Evolutionary conservation across 1,140 invertebrate species (phyloP), one percentile per base, ranked within the genome.

Genomic region (Cotesia chilonis): DNA sequence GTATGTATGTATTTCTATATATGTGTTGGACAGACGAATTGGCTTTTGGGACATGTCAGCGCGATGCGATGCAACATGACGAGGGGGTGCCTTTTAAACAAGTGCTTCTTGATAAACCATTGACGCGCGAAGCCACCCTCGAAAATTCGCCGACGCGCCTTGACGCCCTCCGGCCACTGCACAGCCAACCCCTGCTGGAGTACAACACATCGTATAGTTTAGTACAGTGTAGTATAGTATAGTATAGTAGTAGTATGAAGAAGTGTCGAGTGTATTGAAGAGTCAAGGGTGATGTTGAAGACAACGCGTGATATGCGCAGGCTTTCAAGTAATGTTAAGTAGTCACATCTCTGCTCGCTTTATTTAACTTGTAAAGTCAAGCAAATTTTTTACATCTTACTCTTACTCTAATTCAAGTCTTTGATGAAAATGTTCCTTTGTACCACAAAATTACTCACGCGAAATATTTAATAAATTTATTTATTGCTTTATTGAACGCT

Each of bases 61-160:
- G 28, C 47, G 64, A 70, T 55, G 71, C 63, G 55, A 75, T 78
- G 73, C 71, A 71, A 47, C 41, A 47, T 47, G 78, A 77, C 79
- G 79, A 80, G 81, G 82, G 82, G 81, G 82, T 81, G 81, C 83
- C 71, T 76, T 87, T 87, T 87, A 86, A 86, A 87, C 84, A 86
- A 86, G 84, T 87, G 84, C 85, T 87, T 82, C 84, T 86, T 86
- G 86, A 87, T 86, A 87, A 87, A 85, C 81, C 84, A 87, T 86
- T 87, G 85, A 82, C 78, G 80, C 78, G 81, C 75, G 77, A 83
- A 83, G 81, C 77, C 80, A 80, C 80, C 81, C 82, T 81, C 78
- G 76, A 79, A 82, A 81, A 81, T 80, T 80, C 67, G 78, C 74
- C 78, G 78, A 77, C 75, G 74, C 73, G 69, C 72, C 59, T 71